Evolutionary conservation across 2,797 vertebrate genomes (phyloP).

Genomic region (Sitta carolinensis): DNA sequence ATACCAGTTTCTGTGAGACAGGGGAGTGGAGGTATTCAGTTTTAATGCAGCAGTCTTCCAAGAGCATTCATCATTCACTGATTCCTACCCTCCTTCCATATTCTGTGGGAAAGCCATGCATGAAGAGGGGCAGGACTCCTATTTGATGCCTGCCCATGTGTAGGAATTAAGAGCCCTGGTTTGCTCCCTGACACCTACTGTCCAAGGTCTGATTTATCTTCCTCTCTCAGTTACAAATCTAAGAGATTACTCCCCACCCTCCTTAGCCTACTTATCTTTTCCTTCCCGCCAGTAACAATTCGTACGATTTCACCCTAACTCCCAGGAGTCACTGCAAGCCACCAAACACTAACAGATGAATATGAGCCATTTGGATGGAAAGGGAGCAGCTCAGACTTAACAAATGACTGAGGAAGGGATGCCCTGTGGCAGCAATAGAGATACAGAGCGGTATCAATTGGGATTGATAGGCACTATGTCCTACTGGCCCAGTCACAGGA

Average conservation of each 20-base stretch:
- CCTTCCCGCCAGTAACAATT: neutral
- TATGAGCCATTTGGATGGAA: neutral
- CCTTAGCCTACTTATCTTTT: neutral
- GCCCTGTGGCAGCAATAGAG: neutral
- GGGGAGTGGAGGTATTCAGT: neutral
- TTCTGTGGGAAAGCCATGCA: neutral
- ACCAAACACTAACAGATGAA: neutral
- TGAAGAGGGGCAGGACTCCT: neutral
- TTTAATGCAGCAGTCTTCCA: neutral
- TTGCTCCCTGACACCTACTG: neutral
- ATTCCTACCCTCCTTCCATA: neutral
- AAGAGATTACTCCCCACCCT: neutral
- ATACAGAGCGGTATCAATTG: accelerated
- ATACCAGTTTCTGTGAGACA: neutral
- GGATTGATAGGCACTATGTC: neutral
- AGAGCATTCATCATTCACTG: neutral
- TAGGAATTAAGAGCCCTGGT: neutral
- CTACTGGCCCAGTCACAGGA: neutral
- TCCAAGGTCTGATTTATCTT: neutral
- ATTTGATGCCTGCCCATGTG: neutral
- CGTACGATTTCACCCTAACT: neutral
- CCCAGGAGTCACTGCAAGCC: neutral
- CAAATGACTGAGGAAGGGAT: neutral
- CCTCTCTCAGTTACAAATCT: neutral
- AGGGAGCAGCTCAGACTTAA: neutral